Evolutionary conservation across 35 echinoderm and acorn worm genomes (phyloP), one percentile per base, ranked within the genome.

Genomic region (Eucidaris tribuloides): DNA sequence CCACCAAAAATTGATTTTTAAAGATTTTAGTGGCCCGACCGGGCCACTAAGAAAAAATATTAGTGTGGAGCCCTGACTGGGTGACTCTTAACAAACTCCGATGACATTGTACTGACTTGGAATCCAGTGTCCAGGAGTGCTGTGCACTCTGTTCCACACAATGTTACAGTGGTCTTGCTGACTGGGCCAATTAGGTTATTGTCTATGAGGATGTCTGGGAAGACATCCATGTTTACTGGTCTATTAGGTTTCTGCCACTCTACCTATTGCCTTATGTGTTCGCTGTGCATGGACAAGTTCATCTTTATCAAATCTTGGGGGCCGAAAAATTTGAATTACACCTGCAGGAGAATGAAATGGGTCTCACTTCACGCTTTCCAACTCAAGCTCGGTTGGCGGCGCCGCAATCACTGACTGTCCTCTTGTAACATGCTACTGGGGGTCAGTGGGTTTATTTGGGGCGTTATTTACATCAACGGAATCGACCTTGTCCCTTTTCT

Each of bases 101-200:
- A 22, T 2, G 59, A 39, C 2, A 84, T 50, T 1, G 58, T 70
- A 2, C 60, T 70, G 2, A 84, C 82, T 33, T 84, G 58, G 9
- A 63, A 84, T 5, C 82, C 62, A 4, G 59, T 84, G 28, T 71
- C 82, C n/a, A 84, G 39, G 2, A 84, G 4, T 5, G 82, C 82
- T 44, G 2, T 9, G 11, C 52, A 42, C 9, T 3, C 32, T 24
- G 19, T 71, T 18, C 23, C 60, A 5, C 31, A 31, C 13, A 84
- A 84, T n/a, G n/a, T n/a, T n/a, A n/a, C n/a, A n/a, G n/a, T n/a
- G n/a, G n/a, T n/a, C n/a, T n/a, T n/a, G n/a, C n/a, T n/a, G n/a
- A n/a, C n/a, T n/a, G n/a, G n/a, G n/a, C n/a, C n/a, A n/a, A n/a
- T n/a, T n/a, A n/a, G 19, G 3, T 65, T 7, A 19, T 46, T 63